Evolutionary conservation across 2,113 vertebrate genomes (phyloP).

Genomic region (Scalopus aquaticus): DNA sequence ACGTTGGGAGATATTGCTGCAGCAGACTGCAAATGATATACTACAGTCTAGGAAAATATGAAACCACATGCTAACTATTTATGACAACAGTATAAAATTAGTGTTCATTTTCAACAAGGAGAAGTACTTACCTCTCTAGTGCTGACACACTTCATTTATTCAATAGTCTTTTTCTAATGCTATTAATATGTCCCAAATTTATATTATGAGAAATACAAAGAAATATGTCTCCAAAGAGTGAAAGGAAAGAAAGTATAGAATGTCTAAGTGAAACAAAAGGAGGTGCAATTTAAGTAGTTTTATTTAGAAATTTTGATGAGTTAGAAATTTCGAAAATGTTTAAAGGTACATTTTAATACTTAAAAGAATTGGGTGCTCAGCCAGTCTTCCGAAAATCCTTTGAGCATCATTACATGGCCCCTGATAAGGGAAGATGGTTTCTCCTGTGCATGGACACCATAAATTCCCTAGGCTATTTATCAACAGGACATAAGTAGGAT

Average conservation of each 20-base stretch:
- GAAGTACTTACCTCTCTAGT: not conserved
- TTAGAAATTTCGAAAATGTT: not conserved
- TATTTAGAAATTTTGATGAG: not conserved
- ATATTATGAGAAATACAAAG: not conserved
- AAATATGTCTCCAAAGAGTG: not conserved
- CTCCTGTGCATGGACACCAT: not conserved
- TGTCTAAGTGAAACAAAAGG: not conserved
- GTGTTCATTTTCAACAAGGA: not conserved
- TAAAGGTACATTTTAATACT: slow-evolving; percentile 14
- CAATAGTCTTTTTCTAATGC: not conserved
- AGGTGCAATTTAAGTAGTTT: not conserved
- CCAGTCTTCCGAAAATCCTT: not conserved
- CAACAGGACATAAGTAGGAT: slow-evolving; percentile 27
- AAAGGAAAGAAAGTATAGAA: not conserved
- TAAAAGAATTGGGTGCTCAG: not conserved
- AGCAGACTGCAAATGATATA: not conserved
- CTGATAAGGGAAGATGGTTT: not conserved
- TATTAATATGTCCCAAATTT: not conserved
- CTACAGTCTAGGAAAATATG: not conserved
- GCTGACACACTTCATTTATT: not conserved
- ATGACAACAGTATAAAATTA: slow-evolving; percentile 35
- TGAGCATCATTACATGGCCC: not conserved
- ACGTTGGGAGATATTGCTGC: not conserved
- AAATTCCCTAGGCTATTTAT: slow-evolving; percentile 46
- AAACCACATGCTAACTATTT: slow-evolving; percentile 12